Evolutionary conservation across 2,113 vertebrate species (phyloP).

Genomic region (Atherinomorus stipes): DNA sequence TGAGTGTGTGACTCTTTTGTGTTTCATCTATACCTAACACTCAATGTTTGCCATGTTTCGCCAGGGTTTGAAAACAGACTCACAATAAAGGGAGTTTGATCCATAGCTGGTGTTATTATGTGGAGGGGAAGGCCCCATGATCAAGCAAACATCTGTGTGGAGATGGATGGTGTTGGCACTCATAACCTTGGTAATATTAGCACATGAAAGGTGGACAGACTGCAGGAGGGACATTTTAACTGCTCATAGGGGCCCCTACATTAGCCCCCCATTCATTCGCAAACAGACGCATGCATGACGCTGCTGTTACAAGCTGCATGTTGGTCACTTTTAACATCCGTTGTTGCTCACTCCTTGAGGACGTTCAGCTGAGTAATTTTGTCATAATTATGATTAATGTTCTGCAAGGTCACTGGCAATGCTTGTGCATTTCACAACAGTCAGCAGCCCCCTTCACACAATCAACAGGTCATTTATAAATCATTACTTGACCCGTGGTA

Average conservation of each 20-base stretch:
- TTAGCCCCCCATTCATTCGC: conserved; percentile 67
- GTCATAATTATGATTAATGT: conserved; percentile 79
- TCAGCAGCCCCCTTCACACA: conserved; percentile 32
- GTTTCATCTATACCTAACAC: conserved; percentile 53
- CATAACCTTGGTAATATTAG: conserved; percentile 76
- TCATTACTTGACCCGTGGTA: conserved; percentile 60
- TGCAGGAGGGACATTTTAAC: conserved; percentile 74
- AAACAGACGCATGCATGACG: conserved; percentile 68
- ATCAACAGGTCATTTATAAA: conserved; percentile 77
- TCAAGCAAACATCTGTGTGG: conserved; percentile 57
- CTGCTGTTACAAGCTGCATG: conserved; percentile 58
- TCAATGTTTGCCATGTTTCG: conserved; percentile 37
- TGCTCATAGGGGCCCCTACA: conserved; percentile 64
- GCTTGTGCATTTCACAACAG: conserved; percentile 67
- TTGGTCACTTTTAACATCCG: conserved; percentile 68
- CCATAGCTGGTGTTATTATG: conserved; percentile 45
- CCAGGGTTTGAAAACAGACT: conserved; percentile 53
- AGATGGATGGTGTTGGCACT: conserved; percentile 70
- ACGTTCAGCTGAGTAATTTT: conserved; percentile 63
- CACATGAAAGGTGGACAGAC: conserved; percentile 77
- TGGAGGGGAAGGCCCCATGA: conserved; percentile 27
- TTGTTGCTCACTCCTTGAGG: conserved; percentile 31
- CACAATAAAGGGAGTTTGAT: conserved; percentile 54
- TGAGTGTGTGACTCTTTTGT: conserved; percentile 60
- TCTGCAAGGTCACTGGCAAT: conserved; percentile 62